A percentile compares a stretch with the other conserved stretches of the same genome.
Evolutionary conservation across 2,888 invertebrate species (phyloP).

Genomic region (Macrosiphum euphorbiae): DNA sequence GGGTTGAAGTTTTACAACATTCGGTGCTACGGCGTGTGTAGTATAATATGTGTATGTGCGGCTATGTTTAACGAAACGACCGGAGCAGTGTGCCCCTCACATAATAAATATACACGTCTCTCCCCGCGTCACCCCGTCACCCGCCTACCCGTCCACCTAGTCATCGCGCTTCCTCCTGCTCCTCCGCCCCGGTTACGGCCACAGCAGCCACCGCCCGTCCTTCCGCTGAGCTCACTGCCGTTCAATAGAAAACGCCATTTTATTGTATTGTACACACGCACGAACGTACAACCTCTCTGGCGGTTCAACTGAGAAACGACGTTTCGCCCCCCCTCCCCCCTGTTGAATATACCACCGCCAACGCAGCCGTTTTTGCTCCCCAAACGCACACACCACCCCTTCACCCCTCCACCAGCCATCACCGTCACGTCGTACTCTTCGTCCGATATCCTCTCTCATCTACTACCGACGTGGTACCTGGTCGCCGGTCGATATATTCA

Average conservation of each 20-base stretch:
- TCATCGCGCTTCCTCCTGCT: slow-evolving; percentile 3
- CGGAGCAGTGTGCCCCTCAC: slow-evolving; percentile 62
- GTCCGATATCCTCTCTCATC: slow-evolving; percentile 40
- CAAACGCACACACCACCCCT: background rate
- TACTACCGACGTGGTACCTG: slow-evolving; percentile 29
- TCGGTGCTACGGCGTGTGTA: slow-evolving; percentile 27
- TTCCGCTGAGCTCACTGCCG: slow-evolving; percentile 48
- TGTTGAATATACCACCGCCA: slow-evolving; percentile 54
- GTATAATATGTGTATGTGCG: slow-evolving; percentile 24
- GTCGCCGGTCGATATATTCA: slow-evolving; percentile 55
- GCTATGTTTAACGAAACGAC: slow-evolving; percentile 63
- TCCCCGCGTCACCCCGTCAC: slow-evolving; percentile 21
- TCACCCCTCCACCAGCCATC: background rate
- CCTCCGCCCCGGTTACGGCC: slow-evolving; percentile 8
- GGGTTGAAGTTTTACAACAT: slow-evolving; percentile 58
- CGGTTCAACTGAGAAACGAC: slow-evolving; percentile 62
- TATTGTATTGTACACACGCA: slow-evolving; percentile 60
- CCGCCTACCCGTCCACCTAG: background rate
- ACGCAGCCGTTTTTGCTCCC: slow-evolving; percentile 34
- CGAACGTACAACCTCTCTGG: slow-evolving; percentile 50
- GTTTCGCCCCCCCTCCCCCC: slow-evolving; percentile 34
- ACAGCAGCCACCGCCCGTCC: slow-evolving; percentile 28
- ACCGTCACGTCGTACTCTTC: background rate
- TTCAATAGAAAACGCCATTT: slow-evolving; percentile 65
- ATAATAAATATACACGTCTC: slow-evolving; percentile 63